Percentiles rank a stretch among this genome's conserved stretches.
These are phyloP conservation scores for Trochalopteron elliotii DNA, from an alignment of 2,113 vertebrate genomes.

Conservation along the genomic window DNA sequence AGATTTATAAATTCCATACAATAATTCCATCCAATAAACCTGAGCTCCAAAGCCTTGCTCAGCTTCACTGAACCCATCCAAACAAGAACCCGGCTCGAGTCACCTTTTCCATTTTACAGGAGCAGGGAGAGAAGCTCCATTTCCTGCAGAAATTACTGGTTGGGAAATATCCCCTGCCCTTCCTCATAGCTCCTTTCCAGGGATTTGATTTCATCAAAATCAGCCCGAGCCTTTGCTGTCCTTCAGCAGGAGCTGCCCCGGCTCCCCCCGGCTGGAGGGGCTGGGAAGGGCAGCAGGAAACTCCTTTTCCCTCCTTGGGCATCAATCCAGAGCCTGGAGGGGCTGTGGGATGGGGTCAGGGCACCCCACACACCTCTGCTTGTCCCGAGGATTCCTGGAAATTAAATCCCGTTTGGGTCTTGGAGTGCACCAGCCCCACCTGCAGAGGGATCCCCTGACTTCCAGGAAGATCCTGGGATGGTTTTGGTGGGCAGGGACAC, in stretches of 20 bases:
- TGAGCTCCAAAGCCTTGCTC: background rate
- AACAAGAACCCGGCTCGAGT: background rate
- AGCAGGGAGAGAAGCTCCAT: background rate
- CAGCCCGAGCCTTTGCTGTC: background rate
- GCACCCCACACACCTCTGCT: rapidly evolving
- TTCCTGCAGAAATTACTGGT: background rate
- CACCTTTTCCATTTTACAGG: background rate
- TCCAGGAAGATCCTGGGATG: too few relatives aligned
- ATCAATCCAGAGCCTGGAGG: background rate
- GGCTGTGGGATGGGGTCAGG: background rate
- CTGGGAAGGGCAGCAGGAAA: background rate
- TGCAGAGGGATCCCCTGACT: background rate
- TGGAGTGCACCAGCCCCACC: background rate
- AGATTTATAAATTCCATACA: background rate
- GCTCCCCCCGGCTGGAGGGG: too few relatives aligned
- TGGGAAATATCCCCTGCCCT: background rate
- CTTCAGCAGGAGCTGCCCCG: rapidly evolving
- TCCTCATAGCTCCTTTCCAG: background rate
- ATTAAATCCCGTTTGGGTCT: background rate
- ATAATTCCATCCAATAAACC: background rate
- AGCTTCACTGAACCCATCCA: background rate
- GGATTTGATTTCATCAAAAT: background rate
- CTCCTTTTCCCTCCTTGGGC: rapidly evolving
- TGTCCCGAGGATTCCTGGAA: background rate
- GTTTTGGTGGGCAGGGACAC: too few relatives aligned